These are phyloP conservation scores for Philaethria dido DNA, from an alignment of 2,888 invertebrate species.

Conservation along the genomic window DNA sequence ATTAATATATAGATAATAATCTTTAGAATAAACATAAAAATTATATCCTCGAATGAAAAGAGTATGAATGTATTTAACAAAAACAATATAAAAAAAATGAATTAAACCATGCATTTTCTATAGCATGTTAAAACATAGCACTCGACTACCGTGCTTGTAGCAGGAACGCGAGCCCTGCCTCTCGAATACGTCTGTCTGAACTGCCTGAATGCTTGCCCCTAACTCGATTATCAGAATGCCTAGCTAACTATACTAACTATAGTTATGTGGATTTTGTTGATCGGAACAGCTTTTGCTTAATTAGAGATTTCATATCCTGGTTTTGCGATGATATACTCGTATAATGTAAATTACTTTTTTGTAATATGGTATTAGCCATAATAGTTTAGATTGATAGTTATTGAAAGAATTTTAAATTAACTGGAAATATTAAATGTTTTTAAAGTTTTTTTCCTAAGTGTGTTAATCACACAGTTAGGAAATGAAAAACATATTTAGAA, in stretches of 20 bases:
- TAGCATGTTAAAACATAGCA: neutral
- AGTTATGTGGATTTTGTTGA: constrained; percentile 24
- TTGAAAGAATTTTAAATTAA: too few relatives aligned
- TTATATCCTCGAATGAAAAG: neutral
- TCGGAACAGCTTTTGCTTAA: constrained; percentile 4
- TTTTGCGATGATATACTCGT: neutral
- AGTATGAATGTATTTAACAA: neutral
- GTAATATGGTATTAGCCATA: too few relatives aligned
- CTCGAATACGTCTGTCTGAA: constrained; percentile 23
- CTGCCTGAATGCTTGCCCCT: constrained; percentile 20
- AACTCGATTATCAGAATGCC: constrained; percentile 30
- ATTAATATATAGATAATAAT: too few relatives aligned
- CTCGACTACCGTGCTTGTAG: constrained; percentile 15
- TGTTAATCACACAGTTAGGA: too few relatives aligned
- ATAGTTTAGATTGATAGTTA: too few relatives aligned
- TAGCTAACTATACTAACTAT: too few relatives aligned
- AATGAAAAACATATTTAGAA: too few relatives aligned
- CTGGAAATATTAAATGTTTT: too few relatives aligned
- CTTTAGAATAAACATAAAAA: neutral
- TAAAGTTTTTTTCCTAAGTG: too few relatives aligned
- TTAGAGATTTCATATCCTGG: neutral
- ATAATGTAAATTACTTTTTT: too few relatives aligned
- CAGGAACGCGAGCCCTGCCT: constrained; percentile 17
- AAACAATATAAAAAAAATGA: constrained; percentile 8
- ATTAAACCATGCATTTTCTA: constrained; percentile 1